Percentiles rank a stretch among this genome's conserved stretches.
phyloP scores from a whole-genome alignment of 2,797 vertebrate genomes.

The Lutjanus argentimaculatus region DNA sequence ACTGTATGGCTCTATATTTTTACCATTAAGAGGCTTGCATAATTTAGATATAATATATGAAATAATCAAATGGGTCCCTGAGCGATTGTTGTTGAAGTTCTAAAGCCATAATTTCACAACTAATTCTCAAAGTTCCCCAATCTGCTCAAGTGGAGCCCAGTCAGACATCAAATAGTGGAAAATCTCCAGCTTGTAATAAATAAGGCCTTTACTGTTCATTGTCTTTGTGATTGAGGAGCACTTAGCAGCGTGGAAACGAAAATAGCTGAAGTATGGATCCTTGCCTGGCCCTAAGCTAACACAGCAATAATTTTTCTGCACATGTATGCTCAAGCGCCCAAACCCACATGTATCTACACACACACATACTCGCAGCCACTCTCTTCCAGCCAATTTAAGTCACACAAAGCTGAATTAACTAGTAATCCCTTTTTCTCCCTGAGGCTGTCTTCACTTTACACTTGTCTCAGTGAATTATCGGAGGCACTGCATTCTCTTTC shows the following conservation, averaged over 20 bases:
- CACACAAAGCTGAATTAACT: slow-evolving; percentile 74
- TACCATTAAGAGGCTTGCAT: not conserved
- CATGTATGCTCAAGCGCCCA: not conserved
- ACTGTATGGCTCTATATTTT: not conserved
- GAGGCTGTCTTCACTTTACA: slow-evolving; percentile 65
- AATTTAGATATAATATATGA: not conserved
- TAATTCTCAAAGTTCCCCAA: not conserved
- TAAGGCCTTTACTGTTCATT: not conserved
- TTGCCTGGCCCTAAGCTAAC: slow-evolving; percentile 5
- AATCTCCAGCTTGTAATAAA: not conserved
- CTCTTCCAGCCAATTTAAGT: slow-evolving; percentile 74
- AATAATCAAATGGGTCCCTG: not conserved
- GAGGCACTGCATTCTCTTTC: slow-evolving; percentile 43
- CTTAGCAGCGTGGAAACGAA: slow-evolving; percentile 13
- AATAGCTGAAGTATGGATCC: slow-evolving; percentile 20
- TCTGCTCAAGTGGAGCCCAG: not conserved
- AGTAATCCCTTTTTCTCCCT: slow-evolving; percentile 66
- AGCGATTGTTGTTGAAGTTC: not conserved
- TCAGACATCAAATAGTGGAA: not conserved
- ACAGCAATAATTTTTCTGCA: not conserved
- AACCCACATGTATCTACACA: not conserved
- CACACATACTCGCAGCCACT: slow-evolving; percentile 30
- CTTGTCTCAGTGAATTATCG: slow-evolving; percentile 71
- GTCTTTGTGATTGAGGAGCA: not conserved
- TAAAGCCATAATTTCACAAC: slow-evolving; percentile 17